A percentile compares a stretch with the other conserved stretches of the same genome.
Evolutionary conservation across 2,797 vertebrate genomes (phyloP).

Genomic region (Echiichthys vipera): DNA sequence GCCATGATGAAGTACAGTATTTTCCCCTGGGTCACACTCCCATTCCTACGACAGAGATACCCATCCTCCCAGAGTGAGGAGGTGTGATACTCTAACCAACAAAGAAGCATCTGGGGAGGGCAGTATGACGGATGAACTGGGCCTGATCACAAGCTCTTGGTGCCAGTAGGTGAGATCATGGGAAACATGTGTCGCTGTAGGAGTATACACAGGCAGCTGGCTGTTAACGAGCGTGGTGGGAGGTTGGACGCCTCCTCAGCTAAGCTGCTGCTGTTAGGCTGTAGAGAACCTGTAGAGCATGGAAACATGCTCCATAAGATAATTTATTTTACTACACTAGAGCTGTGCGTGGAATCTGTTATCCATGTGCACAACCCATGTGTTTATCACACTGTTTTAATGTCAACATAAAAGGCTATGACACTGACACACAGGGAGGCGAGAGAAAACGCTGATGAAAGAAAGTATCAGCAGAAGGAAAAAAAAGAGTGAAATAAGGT

Average conservation of each 20-base stretch:
- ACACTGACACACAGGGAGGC: background rate
- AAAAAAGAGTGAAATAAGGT: background rate
- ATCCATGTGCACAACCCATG: background rate
- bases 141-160: constrained; percentile 34
- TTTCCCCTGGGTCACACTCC: background rate
- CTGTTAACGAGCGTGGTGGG: constrained; percentile 68
- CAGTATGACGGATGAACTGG: constrained; percentile 59
- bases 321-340: constrained; percentile 1
- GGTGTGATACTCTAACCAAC: constrained; percentile 42
- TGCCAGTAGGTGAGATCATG: constrained; percentile 84
- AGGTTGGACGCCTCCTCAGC: constrained; percentile 53
- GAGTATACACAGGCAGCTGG: constrained; percentile 70
- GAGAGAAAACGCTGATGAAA: background rate
- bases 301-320: background rate
- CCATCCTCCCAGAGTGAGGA: constrained; percentile 21
- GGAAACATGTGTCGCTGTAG: constrained; percentile 65
- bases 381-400: background rate
- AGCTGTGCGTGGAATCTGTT: background rate
- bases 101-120: constrained; percentile 55
- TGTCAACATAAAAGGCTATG: constrained; percentile 5
- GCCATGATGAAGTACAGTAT: constrained; percentile 7
- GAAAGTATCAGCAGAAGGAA: background rate
- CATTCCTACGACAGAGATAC: constrained; percentile 7
- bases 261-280: constrained; percentile 55
- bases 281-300: constrained; percentile 4